phyloP scores from a whole-genome alignment of 2,797 vertebrate genomes.

The Saguinus oedipus region DNA sequence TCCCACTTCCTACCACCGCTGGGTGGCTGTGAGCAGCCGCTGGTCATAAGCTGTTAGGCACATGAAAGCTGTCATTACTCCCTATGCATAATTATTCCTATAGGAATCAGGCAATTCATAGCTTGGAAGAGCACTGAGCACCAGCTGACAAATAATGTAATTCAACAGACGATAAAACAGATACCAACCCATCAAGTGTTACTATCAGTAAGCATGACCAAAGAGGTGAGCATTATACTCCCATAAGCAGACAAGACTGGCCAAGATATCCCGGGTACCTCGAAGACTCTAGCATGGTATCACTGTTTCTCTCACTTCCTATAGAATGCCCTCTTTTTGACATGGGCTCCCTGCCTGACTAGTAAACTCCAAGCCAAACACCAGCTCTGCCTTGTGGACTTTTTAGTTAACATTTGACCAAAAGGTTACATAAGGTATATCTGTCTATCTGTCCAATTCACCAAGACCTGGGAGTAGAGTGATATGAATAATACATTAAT shows the following conservation, averaged over 20 bases:
- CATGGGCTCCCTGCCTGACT: background rate
- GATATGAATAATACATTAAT: fast-evolving
- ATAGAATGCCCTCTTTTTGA: background rate
- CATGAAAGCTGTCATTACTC: fast-evolving
- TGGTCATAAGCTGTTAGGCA: background rate
- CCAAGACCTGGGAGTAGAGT: background rate
- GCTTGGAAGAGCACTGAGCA: background rate
- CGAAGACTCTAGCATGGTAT: background rate
- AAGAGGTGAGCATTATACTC: background rate
- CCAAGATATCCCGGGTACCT: background rate
- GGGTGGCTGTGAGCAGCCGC: conserved; percentile 39
- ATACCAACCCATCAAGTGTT: background rate
- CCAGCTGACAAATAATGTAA: background rate
- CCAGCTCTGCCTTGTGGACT: background rate
- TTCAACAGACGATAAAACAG: background rate
- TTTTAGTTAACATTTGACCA: background rate
- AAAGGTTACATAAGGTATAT: background rate
- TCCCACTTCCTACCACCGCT: background rate
- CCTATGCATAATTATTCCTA: fast-evolving
- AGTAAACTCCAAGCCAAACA: background rate
- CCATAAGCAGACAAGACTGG: background rate
- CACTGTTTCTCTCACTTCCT: background rate
- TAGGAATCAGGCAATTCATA: fast-evolving
- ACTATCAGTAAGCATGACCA: background rate
- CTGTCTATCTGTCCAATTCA: background rate